Base-by-base conservation (phyloP, 2,797 vertebrate species). In the Tokudaia tokunoshimensis region DNA sequence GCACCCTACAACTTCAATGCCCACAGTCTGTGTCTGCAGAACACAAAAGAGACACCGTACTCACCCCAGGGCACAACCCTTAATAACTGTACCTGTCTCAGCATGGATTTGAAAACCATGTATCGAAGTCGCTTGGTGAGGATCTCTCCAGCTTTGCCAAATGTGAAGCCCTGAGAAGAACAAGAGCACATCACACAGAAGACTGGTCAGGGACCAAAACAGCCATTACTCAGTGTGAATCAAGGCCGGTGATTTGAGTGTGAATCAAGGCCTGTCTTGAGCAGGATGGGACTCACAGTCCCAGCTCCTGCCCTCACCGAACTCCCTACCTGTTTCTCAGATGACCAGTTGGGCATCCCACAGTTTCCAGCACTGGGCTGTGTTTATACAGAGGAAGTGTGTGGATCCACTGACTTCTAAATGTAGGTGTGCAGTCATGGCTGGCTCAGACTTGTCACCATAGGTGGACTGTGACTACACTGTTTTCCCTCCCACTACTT, bases 61-160 rank as follows among this genome's bases (percentile, higher is more conserved):
- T n/a, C 65, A 24, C 5, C n/a, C 41, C 2, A 0, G 37, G 14
- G 31, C 24, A 17, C 55, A 14, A 1, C 26, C 59, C 81, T 74
- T 22, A 4, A 1, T 10, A 88, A 9, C 93, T 87, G 13, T 97
- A 99, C 99, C 99, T 99, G 99, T 99, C 99, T 99, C 98, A 99
- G 97, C 99, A 99, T 99, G 72, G 99, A 98, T 37, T 97, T 99
- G 94, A 99, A 99, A 44, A 99, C 99, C 76, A 59, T 29, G 22
- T 99, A 99, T 82, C 99, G 98, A 63, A 99, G 98, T 84, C 99
- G 99, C 98, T 98, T 98, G 70, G 99, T 99, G 94, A 99, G 98
- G 97, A 99, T 98, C 97, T 99, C 93, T 55, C 93, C 93, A 44
- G 93, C 93, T 89, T 94, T 94, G 55, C 93, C 93, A 65, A 94